Base-by-base conservation (phyloP, 2,888 invertebrate genomes). In the Idaea straminata region DNA sequence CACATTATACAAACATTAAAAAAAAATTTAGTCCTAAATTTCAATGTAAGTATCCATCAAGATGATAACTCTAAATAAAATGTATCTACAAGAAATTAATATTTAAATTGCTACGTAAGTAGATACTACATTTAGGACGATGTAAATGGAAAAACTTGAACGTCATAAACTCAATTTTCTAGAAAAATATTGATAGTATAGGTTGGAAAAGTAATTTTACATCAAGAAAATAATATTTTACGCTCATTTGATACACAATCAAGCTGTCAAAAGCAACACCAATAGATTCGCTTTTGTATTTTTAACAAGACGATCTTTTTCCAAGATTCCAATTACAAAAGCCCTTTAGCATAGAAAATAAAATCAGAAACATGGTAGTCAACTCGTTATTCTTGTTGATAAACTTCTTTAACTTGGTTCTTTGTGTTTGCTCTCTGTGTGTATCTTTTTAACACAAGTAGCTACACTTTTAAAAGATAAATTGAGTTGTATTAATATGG, bases 301-400 rank as follows among this genome's bases (percentile, higher is more conserved):
- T 47, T 47, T 47, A 47, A 47, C 47, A 47, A 47, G 47, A 47
- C 47, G 47, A 47, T 47, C 47, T 47, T 10, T 47, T 47, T 47
- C 47, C 47, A 47, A 47, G 47, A 47, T 47, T 47, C 69, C 69
- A 59, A 68, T 69, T 67, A 72, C 77, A 79, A 79, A 76, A 73
- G 73, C 68, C 66, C 61, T 58, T 62, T 63, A 66, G 68, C 62
- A 66, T 68, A 64, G 66, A 73, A 71, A 77, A 76, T 68, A 65
- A 75, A 76, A 77, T 80, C 73, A 79, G 69, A 75, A 69, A 73
- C 72, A 72, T 77, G 70, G 72, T 71, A 67, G 70, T 72, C 68
- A 69, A 68, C 47, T 47, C 47, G 71, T 69, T 71, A 72, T 65
- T 67, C 65, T 69, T 47, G 47, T 47, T 47, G 47, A 47, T 47